These are phyloP conservation scores for Sebastes steindachneri DNA, from an alignment of 2,797 vertebrate species.

Conservation along the genomic window DNA sequence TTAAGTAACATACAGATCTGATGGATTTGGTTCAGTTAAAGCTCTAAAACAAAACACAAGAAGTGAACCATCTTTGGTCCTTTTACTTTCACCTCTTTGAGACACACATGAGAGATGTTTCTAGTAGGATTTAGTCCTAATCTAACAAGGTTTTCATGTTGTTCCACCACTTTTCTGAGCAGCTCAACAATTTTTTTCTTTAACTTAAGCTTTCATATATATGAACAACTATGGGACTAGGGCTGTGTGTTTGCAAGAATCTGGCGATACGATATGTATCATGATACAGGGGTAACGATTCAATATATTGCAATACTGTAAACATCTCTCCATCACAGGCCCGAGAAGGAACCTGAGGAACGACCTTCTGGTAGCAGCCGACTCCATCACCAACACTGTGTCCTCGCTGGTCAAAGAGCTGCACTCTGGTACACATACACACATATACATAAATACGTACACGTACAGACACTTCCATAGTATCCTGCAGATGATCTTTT, in stretches of 20 bases:
- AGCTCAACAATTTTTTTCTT: not conserved
- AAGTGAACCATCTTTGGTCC: not conserved
- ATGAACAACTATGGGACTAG: not conserved
- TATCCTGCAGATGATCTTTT: not conserved
- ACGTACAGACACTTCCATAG: not conserved
- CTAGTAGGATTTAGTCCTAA: not conserved
- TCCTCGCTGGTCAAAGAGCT: conserved; percentile 97
- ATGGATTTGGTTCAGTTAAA: not conserved
- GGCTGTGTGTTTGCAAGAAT: too few relatives aligned
- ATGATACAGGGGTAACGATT: too few relatives aligned
- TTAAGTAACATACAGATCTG: not conserved
- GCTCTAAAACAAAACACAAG: not conserved
- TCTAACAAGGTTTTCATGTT: not conserved
- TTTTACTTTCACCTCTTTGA: not conserved
- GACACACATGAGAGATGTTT: not conserved
- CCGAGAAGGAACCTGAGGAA: conserved; percentile 92
- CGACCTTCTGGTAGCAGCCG: conserved; percentile 95
- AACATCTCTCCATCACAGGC: conserved; percentile 76
- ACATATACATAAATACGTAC: not conserved
- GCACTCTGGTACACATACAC: conserved; percentile 86
- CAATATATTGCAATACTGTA: too few relatives aligned
- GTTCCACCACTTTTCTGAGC: too few relatives aligned
- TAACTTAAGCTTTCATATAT: not conserved
- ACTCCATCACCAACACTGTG: conserved; percentile 98
- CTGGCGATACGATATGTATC: too few relatives aligned